These are phyloP conservation scores for Sebastiscus tertius DNA, from an alignment of 2,797 vertebrate species.

Conservation along the genomic window DNA sequence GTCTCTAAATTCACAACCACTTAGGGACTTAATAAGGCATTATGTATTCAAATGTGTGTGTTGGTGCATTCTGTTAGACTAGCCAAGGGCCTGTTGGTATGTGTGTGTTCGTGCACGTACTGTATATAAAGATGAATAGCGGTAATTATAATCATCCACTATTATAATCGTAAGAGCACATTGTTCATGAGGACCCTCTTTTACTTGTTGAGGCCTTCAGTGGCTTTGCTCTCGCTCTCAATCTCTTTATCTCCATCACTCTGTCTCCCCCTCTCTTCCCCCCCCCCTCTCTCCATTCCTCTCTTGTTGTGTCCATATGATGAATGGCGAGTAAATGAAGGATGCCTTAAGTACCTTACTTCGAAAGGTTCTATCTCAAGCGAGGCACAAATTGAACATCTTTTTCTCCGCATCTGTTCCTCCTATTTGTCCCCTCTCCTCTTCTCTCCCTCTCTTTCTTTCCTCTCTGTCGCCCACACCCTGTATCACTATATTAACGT, in stretches of 20 bases:
- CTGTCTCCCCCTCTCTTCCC: conserved; percentile 9
- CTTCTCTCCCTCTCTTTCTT: neutral
- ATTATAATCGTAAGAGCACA: conserved; percentile 56
- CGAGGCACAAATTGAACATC: conserved; percentile 41
- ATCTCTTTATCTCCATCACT: conserved; percentile 32
- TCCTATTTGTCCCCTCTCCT: conserved; percentile 4
- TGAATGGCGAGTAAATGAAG: conserved; percentile 69
- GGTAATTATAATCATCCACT: conserved; percentile 59
- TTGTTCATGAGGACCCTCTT: conserved; percentile 46
- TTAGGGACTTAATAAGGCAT: conserved; percentile 54
- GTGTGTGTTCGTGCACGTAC: conserved; percentile 24
- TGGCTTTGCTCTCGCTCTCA: conserved; percentile 33
- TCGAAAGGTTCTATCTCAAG: conserved; percentile 57
- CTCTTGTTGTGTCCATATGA: conserved; percentile 36
- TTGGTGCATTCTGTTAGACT: conserved; percentile 45
- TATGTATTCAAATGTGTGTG: conserved; percentile 59
- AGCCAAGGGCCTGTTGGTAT: conserved; percentile 33
- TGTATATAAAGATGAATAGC: conserved; percentile 47
- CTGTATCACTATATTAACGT: conserved; percentile 20
- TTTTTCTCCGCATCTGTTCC: conserved; percentile 20
- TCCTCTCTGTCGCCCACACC: neutral
- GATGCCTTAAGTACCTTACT: conserved; percentile 61
- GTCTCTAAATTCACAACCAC: conserved; percentile 24
- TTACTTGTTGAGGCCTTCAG: conserved; percentile 44
- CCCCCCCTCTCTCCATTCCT: neutral